Conservation (phyloP, 2,797 vertebrate genomes). For the Antennarius maculatus region DNA sequence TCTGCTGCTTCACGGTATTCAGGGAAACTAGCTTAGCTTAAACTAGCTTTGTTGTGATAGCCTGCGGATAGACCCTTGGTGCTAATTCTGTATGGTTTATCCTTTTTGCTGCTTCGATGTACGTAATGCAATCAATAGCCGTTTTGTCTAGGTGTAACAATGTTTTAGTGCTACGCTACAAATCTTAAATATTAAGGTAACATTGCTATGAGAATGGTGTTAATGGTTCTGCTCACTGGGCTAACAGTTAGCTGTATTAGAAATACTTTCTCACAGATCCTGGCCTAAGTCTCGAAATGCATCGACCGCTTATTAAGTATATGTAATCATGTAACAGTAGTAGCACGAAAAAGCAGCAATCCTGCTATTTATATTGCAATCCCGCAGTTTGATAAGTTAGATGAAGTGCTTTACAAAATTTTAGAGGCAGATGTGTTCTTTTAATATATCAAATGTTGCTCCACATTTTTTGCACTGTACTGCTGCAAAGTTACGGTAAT, state of each 20-base stretch:
- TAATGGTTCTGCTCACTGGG: background rate
- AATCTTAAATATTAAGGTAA: background rate
- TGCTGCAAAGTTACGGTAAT: background rate
- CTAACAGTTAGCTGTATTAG: slow-evolving; percentile 28
- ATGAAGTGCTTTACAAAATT: background rate
- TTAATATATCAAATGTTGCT: background rate
- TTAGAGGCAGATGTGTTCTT: background rate
- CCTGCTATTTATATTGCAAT: background rate
- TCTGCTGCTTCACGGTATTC: slow-evolving; percentile 20
- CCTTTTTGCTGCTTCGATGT: background rate
- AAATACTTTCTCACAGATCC: background rate
- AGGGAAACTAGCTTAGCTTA: slow-evolving; percentile 23
- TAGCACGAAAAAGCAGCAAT: background rate
- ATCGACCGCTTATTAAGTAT: background rate
- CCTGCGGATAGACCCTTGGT: slow-evolving; percentile 29
- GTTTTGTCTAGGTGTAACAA: rapidly evolving
- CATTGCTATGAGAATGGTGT: background rate
- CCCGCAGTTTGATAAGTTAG: background rate
- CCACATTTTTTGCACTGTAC: background rate
- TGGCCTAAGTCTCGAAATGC: background rate
- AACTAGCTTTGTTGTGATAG: slow-evolving; percentile 67
- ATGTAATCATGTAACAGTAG: background rate
- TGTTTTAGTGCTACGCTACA: background rate
- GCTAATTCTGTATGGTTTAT: background rate
- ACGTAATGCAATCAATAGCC: rapidly evolving